phyloP scores from a whole-genome alignment of 2,888 invertebrate species.

The Troilus luridus region DNA sequence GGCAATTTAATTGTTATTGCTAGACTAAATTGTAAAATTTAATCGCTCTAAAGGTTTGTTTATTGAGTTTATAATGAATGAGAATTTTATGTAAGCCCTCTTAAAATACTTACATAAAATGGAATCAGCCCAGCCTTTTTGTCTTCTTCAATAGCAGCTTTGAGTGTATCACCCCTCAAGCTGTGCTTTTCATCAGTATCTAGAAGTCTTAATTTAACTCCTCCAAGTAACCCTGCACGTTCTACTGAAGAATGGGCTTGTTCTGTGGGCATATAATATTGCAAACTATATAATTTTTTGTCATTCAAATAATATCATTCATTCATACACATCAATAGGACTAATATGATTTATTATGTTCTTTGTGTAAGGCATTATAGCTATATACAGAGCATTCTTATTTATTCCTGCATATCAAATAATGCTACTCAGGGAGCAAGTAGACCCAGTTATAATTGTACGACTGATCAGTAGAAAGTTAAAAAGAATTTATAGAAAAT shows the following conservation, averaged over 20 bases:
- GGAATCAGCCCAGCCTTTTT: constrained; percentile 91
- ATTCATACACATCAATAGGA: not conserved
- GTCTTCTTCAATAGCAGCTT: constrained; percentile 87
- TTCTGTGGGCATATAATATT: constrained; percentile 70
- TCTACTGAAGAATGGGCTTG: constrained; percentile 96
- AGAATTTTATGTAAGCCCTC: not conserved
- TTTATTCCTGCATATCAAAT: no score
- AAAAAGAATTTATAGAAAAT: not conserved
- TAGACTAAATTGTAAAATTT: no score
- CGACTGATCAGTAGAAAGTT: no score
- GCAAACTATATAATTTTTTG: not conserved
- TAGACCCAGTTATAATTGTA: no score
- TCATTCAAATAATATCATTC: not conserved
- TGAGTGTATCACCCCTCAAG: constrained; percentile 82
- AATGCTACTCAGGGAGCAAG: no score
- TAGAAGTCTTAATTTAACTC: constrained; percentile 82
- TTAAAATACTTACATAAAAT: constrained; percentile 83
- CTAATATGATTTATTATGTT: no score
- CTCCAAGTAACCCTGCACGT: constrained; percentile 90
- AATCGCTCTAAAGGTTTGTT: not conserved
- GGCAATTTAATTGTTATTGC: no score
- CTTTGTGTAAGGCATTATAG: no score
- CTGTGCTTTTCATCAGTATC: constrained; percentile 81
- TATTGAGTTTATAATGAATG: not conserved
- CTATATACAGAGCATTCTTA: no score